A percentile compares a stretch with the other conserved stretches of the same genome.
phyloP scores from a whole-genome alignment of 2,888 invertebrate species.

The Globia sparganii region DNA sequence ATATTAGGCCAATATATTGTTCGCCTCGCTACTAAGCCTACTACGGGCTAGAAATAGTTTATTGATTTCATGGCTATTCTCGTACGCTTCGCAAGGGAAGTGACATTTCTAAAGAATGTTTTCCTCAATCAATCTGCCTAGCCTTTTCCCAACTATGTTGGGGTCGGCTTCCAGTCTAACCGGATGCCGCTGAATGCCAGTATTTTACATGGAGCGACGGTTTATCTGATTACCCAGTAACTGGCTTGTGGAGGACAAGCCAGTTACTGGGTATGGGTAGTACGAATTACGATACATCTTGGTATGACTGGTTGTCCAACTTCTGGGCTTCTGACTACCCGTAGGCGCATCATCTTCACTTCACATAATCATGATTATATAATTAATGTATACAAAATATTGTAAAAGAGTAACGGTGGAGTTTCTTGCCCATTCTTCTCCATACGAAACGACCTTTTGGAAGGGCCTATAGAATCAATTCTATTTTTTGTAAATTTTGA shows the following conservation, averaged over 20 bases:
- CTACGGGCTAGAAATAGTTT: conserved; percentile 13
- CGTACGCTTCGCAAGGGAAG: neutral
- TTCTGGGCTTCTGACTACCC: neutral
- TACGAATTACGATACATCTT: neutral
- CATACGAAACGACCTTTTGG: too few relatives aligned
- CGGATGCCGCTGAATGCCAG: too few relatives aligned
- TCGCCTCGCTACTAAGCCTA: neutral
- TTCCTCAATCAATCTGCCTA: neutral
- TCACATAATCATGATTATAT: too few relatives aligned
- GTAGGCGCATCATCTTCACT: too few relatives aligned
- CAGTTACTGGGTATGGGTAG: neutral
- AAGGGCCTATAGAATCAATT: too few relatives aligned
- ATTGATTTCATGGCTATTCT: conserved; percentile 36
- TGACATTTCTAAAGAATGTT: neutral
- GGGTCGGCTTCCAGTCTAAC: neutral
- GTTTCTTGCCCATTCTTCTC: too few relatives aligned
- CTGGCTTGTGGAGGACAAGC: too few relatives aligned
- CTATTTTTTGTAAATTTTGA: too few relatives aligned
- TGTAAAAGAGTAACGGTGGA: too few relatives aligned
- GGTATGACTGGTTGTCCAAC: neutral
- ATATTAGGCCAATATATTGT: neutral
- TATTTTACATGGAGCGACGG: too few relatives aligned
- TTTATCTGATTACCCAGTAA: neutral
- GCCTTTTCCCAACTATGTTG: neutral
- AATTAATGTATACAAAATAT: too few relatives aligned